Evolutionary conservation across 1,140 invertebrate species (phyloP), one percentile per base, ranked within the genome.

Genomic region (Matsumurasca onukii): DNA sequence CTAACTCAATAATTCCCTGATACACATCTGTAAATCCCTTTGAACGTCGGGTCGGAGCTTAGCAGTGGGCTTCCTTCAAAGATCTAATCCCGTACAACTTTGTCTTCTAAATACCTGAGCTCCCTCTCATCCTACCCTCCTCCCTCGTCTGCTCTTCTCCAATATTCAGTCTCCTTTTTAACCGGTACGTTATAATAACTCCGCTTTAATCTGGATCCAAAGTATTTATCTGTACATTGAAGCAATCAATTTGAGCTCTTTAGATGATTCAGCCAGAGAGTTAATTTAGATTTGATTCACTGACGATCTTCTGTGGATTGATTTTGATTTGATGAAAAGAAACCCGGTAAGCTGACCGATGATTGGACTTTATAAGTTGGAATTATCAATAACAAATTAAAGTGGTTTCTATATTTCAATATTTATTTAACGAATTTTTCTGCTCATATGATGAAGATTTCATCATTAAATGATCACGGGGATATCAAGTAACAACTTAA

Each of bases 1-100:
- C 52, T 68, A 68, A 68, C 67, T 68, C 67, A 68, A 68, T 68
- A 68, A 68, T 68, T 68, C 67, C 48, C 22, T 48, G 45, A 68
- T 68, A 68, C 67, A 68, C 55, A 45, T 68, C 67, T 62, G 57
- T 49, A 68, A 68, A 68, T 68, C 67, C 67, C 67, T 68, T 68
- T 68, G 67, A 68, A 62, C 67, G 48, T 29, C 48, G 48, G 29
- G 55, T 49, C 31, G 29, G 30, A 59, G 51, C 57, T 63, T 27
- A 63, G 39, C 62, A 3, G 55, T 59, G 62, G 62, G 62, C 62
- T 65, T 65, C 62, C 62, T 65, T 65, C 39, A 65, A 39, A 45
- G 31, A 39, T 65, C 31, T 65, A 65, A 39, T 63, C 61, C 30
- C 24, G 61, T 31, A n/a, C 24, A 27, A 27, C 31, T 45, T 65